Conservation (phyloP, 2,113 vertebrate genomes). For the Heterocephalus glaber region DNA sequence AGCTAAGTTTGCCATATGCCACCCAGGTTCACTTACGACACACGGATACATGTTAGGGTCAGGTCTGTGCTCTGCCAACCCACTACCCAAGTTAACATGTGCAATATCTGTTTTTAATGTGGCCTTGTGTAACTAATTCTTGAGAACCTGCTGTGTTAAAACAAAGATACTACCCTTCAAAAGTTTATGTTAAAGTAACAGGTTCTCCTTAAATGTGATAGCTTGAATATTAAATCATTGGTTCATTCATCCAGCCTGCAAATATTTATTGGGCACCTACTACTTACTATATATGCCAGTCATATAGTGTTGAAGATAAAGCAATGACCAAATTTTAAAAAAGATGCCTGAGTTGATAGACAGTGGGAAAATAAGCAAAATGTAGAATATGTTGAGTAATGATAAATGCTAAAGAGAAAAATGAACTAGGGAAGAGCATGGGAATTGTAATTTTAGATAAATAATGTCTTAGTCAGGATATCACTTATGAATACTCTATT, state of each 20-base stretch:
- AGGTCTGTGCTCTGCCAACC: background rate
- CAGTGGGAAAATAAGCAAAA: background rate
- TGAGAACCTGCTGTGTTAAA: background rate
- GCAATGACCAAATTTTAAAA: background rate
- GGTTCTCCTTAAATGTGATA: background rate
- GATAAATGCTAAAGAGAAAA: background rate
- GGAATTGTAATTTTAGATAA: background rate
- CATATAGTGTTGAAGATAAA: background rate
- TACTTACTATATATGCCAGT: background rate
- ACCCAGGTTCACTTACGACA: background rate
- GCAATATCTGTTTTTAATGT: background rate
- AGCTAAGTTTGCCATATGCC: background rate
- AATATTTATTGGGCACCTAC: background rate
- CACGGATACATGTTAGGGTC: background rate
- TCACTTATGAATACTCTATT: slow-evolving; percentile 37
- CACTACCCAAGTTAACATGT: background rate
- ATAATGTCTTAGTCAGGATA: background rate
- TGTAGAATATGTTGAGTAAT: background rate
- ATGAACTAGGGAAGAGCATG: background rate
- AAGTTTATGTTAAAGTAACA: background rate
- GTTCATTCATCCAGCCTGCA: background rate
- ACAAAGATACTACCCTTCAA: background rate
- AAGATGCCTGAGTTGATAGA: background rate
- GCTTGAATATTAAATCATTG: background rate
- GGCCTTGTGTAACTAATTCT: background rate